A percentile compares a stretch with the other conserved stretches of the same genome.
Evolutionary conservation across 1,140 invertebrate genomes (phyloP).

Genomic region (Caenorhabditis latens): DNA sequence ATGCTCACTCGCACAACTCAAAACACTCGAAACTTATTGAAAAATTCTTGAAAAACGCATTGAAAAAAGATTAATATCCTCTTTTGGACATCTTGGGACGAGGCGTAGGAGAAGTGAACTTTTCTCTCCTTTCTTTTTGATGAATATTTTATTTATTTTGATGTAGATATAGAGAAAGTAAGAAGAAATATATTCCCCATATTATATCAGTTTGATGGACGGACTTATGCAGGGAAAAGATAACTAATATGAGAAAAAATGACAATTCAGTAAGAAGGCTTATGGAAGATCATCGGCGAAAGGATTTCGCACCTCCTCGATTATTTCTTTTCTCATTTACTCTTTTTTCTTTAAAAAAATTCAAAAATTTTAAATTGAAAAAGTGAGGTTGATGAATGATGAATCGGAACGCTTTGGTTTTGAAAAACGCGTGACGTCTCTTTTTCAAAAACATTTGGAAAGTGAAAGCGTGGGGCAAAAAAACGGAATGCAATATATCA

Average conservation of each 20-base stretch:
- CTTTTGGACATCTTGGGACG: constrained; percentile 26
- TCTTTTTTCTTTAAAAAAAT: no score
- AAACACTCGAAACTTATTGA: constrained; percentile 40
- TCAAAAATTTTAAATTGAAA: background rate
- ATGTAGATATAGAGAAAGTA: constrained; percentile 13
- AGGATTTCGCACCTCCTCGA: constrained; percentile 12
- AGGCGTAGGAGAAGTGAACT: background rate
- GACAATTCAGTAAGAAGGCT: constrained; percentile 49
- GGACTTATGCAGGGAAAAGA: constrained; percentile 17
- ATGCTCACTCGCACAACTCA: background rate
- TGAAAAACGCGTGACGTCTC: no score
- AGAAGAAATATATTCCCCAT: constrained; percentile 23
- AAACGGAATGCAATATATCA: constrained; percentile 20
- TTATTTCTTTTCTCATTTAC: background rate
- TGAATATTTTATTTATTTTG: constrained; percentile 36
- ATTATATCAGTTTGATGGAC: constrained; percentile 46
- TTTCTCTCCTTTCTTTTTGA: background rate
- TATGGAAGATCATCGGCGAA: constrained; percentile 9
- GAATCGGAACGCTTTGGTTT: background rate
- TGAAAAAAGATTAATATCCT: constrained; percentile 48
- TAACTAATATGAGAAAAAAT: constrained; percentile 24
- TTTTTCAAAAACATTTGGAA: no score
- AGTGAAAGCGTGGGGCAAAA: background rate
- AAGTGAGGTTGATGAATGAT: background rate
- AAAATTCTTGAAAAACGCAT: constrained; percentile 12